These are phyloP conservation scores for Drosophila picticornis DNA, from an alignment of 2,888 invertebrate genomes.

Conservation along the genomic window DNA sequence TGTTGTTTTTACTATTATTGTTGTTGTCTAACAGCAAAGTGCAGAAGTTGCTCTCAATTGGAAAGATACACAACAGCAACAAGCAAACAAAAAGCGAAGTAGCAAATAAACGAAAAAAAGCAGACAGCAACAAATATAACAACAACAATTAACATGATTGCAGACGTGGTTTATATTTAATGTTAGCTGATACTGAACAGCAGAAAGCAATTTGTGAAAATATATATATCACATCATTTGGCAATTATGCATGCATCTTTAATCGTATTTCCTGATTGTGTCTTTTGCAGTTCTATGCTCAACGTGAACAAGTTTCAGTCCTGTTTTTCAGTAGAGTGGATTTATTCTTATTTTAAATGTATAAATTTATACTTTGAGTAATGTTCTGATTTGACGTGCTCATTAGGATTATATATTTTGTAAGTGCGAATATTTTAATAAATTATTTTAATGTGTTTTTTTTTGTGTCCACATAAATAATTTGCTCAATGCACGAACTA, in stretches of 20 bases:
- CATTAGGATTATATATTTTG: not conserved
- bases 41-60: constrained; percentile 78
- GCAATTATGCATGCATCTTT: constrained; percentile 4
- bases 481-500: not conserved
- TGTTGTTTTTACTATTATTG: constrained; percentile 32
- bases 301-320: not conserved
- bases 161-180: constrained; percentile 33
- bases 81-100: constrained; percentile 24
- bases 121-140: constrained; percentile 16
- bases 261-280: constrained; percentile 5
- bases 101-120: constrained; percentile 36
- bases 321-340: not conserved
- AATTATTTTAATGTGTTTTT: not conserved
- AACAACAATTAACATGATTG: constrained; percentile 49
- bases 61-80: constrained; percentile 67
- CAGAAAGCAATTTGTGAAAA: not conserved
- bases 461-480: not conserved
- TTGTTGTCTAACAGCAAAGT: constrained; percentile 49
- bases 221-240: constrained; percentile 7
- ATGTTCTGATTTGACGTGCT: not conserved
- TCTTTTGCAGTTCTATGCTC: not conserved
- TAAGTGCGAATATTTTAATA: not conserved
- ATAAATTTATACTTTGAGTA: not conserved
- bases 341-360: not conserved
- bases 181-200: constrained; percentile 4